A percentile compares a stretch with the other conserved stretches of the same genome.
phyloP scores from a whole-genome alignment of 2,888 invertebrate species.

The Notocelia uddmanniana region DNA sequence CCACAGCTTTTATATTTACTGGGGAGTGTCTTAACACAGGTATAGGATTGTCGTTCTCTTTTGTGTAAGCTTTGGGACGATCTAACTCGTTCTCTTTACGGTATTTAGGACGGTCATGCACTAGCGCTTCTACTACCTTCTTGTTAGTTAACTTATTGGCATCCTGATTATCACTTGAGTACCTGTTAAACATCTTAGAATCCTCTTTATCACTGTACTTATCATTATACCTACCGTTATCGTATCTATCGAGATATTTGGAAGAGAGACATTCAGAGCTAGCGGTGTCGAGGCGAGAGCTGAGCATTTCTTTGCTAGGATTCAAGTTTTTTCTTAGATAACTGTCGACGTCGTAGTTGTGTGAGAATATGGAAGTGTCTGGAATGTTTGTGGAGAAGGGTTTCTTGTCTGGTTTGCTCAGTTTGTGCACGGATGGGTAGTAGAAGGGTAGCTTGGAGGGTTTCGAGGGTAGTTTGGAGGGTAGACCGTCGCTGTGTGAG shows the following conservation, averaged over 20 bases:
- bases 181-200: neutral
- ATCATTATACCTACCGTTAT: slow-evolving; percentile 5
- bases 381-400: slow-evolving; percentile 80
- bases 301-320: slow-evolving; percentile 60
- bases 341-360: slow-evolving; percentile 75
- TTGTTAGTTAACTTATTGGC: slow-evolving; percentile 34
- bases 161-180: slow-evolving; percentile 11
- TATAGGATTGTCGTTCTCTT: slow-evolving; percentile 83
- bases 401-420: slow-evolving; percentile 55
- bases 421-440: slow-evolving; percentile 70
- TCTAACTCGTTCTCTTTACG: slow-evolving; percentile 37
- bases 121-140: slow-evolving; percentile 58
- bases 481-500: slow-evolving; percentile 64
- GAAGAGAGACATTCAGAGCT: slow-evolving; percentile 44
- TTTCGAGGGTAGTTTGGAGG: slow-evolving; percentile 65
- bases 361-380: slow-evolving; percentile 72
- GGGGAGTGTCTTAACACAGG: slow-evolving; percentile 87
- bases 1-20: slow-evolving; percentile 47
- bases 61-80: slow-evolving; percentile 49
- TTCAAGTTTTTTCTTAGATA: slow-evolving; percentile 76
- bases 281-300: slow-evolving; percentile 43
- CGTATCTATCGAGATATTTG: slow-evolving; percentile 24
- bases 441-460: slow-evolving; percentile 71
- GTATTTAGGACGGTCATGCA: slow-evolving; percentile 56
- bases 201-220: slow-evolving; percentile 17